Conservation (phyloP, 2,113 vertebrate species). For the Verasper variegatus region DNA sequence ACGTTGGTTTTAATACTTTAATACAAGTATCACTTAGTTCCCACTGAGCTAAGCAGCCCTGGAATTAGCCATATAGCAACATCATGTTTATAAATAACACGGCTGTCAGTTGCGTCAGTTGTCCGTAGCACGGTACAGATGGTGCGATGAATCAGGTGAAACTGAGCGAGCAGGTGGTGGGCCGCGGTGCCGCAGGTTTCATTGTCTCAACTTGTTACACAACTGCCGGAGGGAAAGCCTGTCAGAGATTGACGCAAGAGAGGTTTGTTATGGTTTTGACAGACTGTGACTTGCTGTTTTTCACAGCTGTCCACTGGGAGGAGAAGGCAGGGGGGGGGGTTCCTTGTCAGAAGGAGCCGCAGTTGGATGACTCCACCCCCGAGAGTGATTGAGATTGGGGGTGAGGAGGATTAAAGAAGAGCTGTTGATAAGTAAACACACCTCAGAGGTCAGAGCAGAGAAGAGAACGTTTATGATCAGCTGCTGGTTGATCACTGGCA, state of each 20-base stretch:
- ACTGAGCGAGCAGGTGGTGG: conserved; percentile 64
- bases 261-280: conserved; percentile 74
- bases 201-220: conserved; percentile 72
- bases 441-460: background rate
- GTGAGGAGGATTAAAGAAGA: conserved; percentile 5
- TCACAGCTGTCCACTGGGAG: conserved; percentile 57
- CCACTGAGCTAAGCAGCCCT: background rate
- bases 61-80: conserved; percentile 24
- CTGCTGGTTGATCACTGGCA: background rate
- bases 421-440: background rate
- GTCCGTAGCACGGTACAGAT: background rate
- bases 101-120: background rate
- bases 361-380: background rate
- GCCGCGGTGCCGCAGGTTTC: conserved; percentile 34
- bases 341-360: conserved; percentile 26
- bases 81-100: conserved; percentile 38
- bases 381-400: conserved; percentile 15
- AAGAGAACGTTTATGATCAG: conserved; percentile 1
- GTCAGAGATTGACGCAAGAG: conserved; percentile 63
- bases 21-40: background rate
- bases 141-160: conserved; percentile 67
- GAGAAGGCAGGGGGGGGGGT: background rate
- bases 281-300: conserved; percentile 66
- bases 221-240: conserved; percentile 61
- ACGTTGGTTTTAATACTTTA: background rate